A percentile compares a stretch with the other conserved stretches of the same genome.
phyloP scores from a whole-genome alignment of 2,113 vertebrate species.

The Salvelinus sp. region DNA sequence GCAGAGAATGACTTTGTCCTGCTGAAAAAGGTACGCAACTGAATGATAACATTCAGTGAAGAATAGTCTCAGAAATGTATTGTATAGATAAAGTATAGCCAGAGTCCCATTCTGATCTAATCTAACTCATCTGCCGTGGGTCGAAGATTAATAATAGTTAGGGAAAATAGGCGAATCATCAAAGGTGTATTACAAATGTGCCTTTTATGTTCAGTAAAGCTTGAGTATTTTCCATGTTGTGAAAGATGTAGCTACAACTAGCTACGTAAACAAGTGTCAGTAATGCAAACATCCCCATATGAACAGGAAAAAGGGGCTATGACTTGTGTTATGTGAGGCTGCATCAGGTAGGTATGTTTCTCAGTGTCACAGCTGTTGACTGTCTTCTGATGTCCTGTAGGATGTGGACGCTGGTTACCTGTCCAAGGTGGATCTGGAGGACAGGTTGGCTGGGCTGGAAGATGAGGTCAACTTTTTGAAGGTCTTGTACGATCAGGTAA shows the following conservation, averaged over 20 bases:
- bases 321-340: background rate
- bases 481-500: conserved; percentile 78
- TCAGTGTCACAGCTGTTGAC: background rate
- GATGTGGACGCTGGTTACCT: conserved; percentile 77
- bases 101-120: background rate
- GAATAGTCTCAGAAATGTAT: background rate
- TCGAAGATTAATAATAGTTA: background rate
- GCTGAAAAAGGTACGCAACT: conserved; percentile 69
- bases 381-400: conserved; percentile 58
- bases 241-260: background rate
- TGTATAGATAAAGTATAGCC: background rate
- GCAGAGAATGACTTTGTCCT: conserved; percentile 69
- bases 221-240: background rate
- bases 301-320: background rate
- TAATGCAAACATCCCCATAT: background rate
- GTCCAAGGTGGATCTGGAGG: conserved; percentile 73
- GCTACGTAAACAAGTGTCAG: background rate
- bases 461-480: conserved; percentile 78
- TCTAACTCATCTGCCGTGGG: background rate
- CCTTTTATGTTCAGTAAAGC: background rate
- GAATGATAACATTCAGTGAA: background rate
- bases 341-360: background rate
- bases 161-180: background rate
- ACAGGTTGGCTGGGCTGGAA: conserved; percentile 56
- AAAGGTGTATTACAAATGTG: background rate